These are phyloP conservation scores for Cryptocephalus primarius DNA, from an alignment of 2,888 invertebrate species.

Conservation along the genomic window DNA sequence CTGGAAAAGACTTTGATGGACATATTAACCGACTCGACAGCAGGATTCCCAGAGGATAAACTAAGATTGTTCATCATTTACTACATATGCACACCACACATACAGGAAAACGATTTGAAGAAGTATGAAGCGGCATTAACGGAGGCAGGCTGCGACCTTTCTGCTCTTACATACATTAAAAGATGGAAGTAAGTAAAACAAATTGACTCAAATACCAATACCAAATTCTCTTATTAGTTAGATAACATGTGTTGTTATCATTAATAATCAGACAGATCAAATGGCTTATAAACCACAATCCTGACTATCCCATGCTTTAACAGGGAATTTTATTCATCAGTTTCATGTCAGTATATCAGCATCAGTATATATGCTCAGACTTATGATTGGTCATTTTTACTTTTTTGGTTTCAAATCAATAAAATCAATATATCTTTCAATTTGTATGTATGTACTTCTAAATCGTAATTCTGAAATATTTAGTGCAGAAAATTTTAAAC, in stretches of 20 bases:
- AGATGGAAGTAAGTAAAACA: conserved; percentile 69
- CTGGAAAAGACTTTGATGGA: conserved; percentile 80
- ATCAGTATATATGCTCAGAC: too few relatives aligned
- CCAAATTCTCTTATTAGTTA: too few relatives aligned
- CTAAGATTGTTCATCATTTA: conserved; percentile 86
- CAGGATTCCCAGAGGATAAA: conserved; percentile 86
- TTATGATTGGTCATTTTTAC: too few relatives aligned
- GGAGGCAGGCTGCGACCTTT: conserved; percentile 75
- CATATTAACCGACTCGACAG: conserved; percentile 73
- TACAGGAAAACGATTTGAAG: conserved; percentile 73
- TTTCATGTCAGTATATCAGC: not conserved
- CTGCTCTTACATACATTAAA: conserved; percentile 78
- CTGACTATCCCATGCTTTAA: not conserved
- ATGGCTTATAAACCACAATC: too few relatives aligned
- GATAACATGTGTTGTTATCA: too few relatives aligned
- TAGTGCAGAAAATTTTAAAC: too few relatives aligned
- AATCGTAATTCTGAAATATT: too few relatives aligned
- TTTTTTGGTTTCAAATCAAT: too few relatives aligned
- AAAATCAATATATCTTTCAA: not conserved
- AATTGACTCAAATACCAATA: too few relatives aligned
- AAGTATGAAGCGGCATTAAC: conserved; percentile 70
- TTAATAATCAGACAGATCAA: too few relatives aligned
- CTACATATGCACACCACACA: conserved; percentile 72
- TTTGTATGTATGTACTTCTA: too few relatives aligned
- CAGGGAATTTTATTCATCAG: not conserved